Evolutionary conservation across 2,797 vertebrate species (phyloP).

Genomic region (Pelodytes ibericus): DNA sequence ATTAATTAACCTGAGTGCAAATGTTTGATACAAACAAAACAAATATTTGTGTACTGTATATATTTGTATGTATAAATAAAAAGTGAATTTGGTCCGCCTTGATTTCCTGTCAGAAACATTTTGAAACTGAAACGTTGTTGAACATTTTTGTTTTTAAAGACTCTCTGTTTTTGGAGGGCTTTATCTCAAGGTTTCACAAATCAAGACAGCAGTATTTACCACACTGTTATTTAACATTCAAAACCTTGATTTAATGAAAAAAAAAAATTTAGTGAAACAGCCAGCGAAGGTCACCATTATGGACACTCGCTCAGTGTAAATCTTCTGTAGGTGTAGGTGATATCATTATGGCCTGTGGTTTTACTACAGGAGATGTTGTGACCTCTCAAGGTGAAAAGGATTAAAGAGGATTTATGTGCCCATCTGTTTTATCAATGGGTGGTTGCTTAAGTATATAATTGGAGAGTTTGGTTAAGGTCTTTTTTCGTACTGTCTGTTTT

Average conservation of each 20-base stretch:
- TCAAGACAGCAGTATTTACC: neutral
- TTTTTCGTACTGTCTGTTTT: neutral
- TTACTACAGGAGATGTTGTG: slow-evolving; percentile 35
- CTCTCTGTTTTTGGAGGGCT: too few relatives aligned
- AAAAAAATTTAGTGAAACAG: slow-evolving; percentile 3
- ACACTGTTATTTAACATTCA: slow-evolving; percentile 4
- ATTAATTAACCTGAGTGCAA: too few relatives aligned
- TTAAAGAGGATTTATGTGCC: slow-evolving; percentile 48
- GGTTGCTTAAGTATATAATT: slow-evolving; percentile 48
- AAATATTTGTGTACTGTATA: too few relatives aligned
- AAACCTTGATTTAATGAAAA: neutral
- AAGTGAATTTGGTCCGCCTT: too few relatives aligned
- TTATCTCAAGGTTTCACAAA: slow-evolving; percentile 5
- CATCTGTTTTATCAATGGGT: slow-evolving; percentile 46
- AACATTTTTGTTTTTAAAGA: neutral
- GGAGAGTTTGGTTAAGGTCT: slow-evolving; percentile 9
- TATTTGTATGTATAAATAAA: too few relatives aligned
- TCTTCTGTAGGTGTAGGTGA: slow-evolving; percentile 36
- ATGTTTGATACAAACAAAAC: too few relatives aligned
- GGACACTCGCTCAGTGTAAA: slow-evolving; percentile 14
- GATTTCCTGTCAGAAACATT: too few relatives aligned
- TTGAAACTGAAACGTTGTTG: neutral
- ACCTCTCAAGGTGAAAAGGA: slow-evolving; percentile 47
- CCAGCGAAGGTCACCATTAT: slow-evolving; percentile 30
- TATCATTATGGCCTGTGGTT: slow-evolving; percentile 45